A percentile compares a stretch with the other conserved stretches of the same genome.
Evolutionary conservation across 2,113 vertebrate genomes (phyloP).

Genomic region (Maylandia zebra): DNA sequence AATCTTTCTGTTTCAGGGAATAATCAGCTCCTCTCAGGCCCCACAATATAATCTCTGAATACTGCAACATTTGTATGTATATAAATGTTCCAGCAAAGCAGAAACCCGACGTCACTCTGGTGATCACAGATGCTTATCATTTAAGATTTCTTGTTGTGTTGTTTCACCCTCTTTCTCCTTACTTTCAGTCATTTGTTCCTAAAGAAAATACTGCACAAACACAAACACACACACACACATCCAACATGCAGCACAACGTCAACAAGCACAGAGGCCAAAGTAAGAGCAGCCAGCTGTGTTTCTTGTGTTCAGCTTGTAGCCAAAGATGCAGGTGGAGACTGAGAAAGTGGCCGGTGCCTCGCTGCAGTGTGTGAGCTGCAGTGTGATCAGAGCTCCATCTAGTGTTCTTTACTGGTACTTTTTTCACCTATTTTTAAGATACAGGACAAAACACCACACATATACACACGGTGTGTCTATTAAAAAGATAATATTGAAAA

Average conservation of each 20-base stretch:
- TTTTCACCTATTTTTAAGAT: neutral
- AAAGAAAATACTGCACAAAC: neutral
- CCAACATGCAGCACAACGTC: neutral
- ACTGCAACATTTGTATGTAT: neutral
- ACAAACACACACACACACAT: neutral
- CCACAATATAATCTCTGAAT: neutral
- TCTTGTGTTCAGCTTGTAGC: neutral
- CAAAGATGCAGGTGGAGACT: neutral
- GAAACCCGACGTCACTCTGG: neutral
- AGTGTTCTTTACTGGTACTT: slow-evolving; percentile 15
- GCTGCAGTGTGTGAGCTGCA: neutral
- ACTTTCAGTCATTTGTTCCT: neutral
- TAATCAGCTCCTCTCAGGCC: neutral
- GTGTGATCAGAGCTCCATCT: slow-evolving; percentile 71
- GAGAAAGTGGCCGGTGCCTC: neutral
- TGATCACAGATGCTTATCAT: neutral
- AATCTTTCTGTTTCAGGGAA: neutral
- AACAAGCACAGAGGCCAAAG: neutral
- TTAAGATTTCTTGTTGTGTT: neutral
- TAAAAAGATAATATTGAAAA: neutral
- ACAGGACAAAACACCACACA: neutral
- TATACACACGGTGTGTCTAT: neutral
- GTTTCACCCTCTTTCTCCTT: neutral
- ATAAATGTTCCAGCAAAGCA: neutral
- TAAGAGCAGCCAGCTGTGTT: neutral